Base-by-base conservation (phyloP, 1,140 invertebrate species). In the Hesperophylax magnus region DNA sequence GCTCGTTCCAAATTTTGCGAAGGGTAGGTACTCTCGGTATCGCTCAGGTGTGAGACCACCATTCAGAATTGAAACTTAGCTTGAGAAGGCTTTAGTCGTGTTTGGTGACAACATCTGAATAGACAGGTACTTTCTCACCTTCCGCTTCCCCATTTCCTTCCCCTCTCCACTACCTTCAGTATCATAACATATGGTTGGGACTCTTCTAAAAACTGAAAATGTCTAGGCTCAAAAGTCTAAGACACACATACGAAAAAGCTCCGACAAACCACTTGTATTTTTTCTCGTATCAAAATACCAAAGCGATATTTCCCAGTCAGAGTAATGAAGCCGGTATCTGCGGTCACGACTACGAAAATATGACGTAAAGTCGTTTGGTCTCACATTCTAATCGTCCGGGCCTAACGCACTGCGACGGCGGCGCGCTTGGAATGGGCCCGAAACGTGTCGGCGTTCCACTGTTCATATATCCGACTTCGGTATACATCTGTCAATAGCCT, bases 401-500 rank as follows among this genome's bases (percentile, higher is more conserved):
- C 47, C 7, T 9, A 54, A 17, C 69, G 47, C 47, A 52, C 18
- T 52, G 47, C 15, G 53, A 22, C 34, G n/a, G 31, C 17, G 14
- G 17, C 18, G 69, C 39, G 69, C 9, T 72, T 47, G 69, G 69
- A 72, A 53, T 72, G 69, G 47, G 69, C 52, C 47, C 11, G 9
- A 52, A 72, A 72, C 47, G 47, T 72, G 69, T 53, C 69, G 69
- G 69, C 69, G 39, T 54, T n/a, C 69, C 22, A 54, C 54, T 56
- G 24, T 67, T 24, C 60, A 11, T 47, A 47, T 22, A 67, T 34
- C 63, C 20, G 27, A 72, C 69, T 72, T 54, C 69, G 69, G 69
- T 72, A 72, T 72, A 72, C 69, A 72, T 72, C 69, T 72, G 69
- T 72, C 69, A 72, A 72, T 72, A 54, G 69, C 69, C 69, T 72